Evolutionary conservation across 2,888 invertebrate species (phyloP).

Genomic region (Carcina quercana): DNA sequence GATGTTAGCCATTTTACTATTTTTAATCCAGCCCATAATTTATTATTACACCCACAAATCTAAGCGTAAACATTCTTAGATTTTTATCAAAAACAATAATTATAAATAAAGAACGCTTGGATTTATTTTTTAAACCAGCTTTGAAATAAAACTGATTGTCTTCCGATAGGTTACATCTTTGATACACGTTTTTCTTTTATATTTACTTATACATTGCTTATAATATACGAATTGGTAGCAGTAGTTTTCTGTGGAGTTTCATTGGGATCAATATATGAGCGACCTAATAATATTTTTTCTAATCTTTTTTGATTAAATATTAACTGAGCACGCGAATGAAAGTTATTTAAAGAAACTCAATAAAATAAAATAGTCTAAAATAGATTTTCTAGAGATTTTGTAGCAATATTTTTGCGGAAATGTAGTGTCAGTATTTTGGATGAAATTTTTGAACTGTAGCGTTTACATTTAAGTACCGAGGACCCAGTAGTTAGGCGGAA

Average conservation of each 20-base stretch:
- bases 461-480: conserved; percentile 36
- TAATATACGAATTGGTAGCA: conserved; percentile 13
- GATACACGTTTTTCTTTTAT: conserved; percentile 12
- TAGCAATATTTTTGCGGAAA: conserved; percentile 61
- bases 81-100: too few relatives aligned
- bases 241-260: conserved; percentile 28
- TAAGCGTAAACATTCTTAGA: too few relatives aligned
- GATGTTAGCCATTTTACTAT: too few relatives aligned
- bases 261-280: conserved; percentile 61
- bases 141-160: conserved; percentile 48
- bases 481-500: conserved; percentile 63
- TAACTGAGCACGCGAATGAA: too few relatives aligned
- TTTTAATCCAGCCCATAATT: too few relatives aligned
- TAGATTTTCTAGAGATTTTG: conserved; percentile 45
- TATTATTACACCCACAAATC: too few relatives aligned
- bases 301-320: conserved; percentile 33
- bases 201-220: background rate
- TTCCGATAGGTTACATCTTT: conserved; percentile 66
- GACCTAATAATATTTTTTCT: conserved; percentile 58
- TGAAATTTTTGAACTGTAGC: conserved; percentile 50
- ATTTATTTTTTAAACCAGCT: conserved; percentile 12
- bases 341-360: too few relatives aligned
- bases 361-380: conserved; percentile 42
- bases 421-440: conserved; percentile 67
- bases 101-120: too few relatives aligned